phyloP scores from a whole-genome alignment of 2,888 invertebrate genomes.

The Craniophora ligustri region DNA sequence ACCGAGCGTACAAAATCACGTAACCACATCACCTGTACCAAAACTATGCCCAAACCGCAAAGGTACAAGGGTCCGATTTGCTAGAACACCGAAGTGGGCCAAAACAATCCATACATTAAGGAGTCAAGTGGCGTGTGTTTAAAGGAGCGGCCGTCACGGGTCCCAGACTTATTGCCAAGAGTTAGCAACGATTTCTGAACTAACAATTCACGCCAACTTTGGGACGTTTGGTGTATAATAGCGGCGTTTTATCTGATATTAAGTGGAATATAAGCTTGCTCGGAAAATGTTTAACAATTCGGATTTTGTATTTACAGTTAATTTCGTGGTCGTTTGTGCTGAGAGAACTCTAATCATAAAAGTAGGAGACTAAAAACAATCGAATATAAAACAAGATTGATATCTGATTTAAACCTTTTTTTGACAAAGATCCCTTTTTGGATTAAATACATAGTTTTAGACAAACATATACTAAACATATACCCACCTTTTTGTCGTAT shows the following conservation, averaged over 20 bases:
- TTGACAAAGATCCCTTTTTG: too few relatives aligned
- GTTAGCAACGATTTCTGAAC: conserved; percentile 68
- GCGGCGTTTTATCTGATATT: conserved; percentile 2
- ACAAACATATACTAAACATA: too few relatives aligned
- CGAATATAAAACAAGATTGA: too few relatives aligned
- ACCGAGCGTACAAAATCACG: conserved; percentile 9
- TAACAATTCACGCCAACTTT: conserved; percentile 62
- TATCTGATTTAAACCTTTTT: too few relatives aligned
- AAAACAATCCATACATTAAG: conserved; percentile 77
- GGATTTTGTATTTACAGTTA: too few relatives aligned
- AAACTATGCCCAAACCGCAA: conserved; percentile 41
- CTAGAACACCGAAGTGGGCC: conserved; percentile 46
- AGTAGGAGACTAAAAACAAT: too few relatives aligned
- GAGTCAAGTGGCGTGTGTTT: conserved; percentile 75
- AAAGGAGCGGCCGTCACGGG: conserved; percentile 70
- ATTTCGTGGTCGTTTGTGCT: too few relatives aligned
- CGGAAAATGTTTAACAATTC: background rate
- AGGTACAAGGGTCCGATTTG: conserved; percentile 51
- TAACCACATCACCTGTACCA: conserved; percentile 24
- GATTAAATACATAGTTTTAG: too few relatives aligned
- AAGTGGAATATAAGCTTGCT: too few relatives aligned
- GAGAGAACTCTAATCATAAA: too few relatives aligned
- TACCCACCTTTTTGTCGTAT: too few relatives aligned
- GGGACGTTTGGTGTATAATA: conserved; percentile 47
- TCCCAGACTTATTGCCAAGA: conserved; percentile 71